Base-by-base conservation (phyloP, 1,140 invertebrate species). In the Diorhabda sublineata region DNA sequence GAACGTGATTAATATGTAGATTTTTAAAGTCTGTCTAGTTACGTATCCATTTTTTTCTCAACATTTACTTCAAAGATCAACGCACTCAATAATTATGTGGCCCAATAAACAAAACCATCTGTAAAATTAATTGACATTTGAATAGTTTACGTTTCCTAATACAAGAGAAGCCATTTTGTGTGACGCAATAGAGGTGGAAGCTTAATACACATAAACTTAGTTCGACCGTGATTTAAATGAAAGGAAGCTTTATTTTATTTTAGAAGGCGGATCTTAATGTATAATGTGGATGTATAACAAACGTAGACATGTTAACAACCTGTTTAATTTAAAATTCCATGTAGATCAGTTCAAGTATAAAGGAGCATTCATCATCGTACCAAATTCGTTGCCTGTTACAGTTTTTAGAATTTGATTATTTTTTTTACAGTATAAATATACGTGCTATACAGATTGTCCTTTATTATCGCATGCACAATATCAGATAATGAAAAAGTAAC, bases 111-210 rank as follows among this genome's bases (percentile, higher is more conserved):
- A 52, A 52, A 52, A 52, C 47, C 47, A 52, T 52, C 47, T 52
- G 47, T 52, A 52, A 52, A 52, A 52, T 52, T 52, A 52, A 52
- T 52, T 52, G 47, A 52, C 47, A 52, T 52, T 52, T 52, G n/a
- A 52, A 52, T 8, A 52, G 47, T 52, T 52, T 52, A 52, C 47
- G 47, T 52, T 52, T 52, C 26, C 47, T 52, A 52, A 52, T 8
- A 52, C 47, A 52, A 52, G 47, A n/a, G 47, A 52, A n/a, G 4
- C 47, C 47, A 52, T 52, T 52, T 52, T 52, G 47, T 52, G 47
- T 52, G 47, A 52, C 47, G 47, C 4, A 52, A 52, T 3, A 52
- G 47, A 52, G 47, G 47, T 52, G 47, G 47, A 52, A 52, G 47
- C n/a, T 6, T 52, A 52, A 52, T 52, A 52, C n/a, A 52, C 47